Percentiles rank a stretch among this genome's conserved stretches.
Conservation (phyloP, 2,888 invertebrate species). For the Uloborus plumipes region DNA sequence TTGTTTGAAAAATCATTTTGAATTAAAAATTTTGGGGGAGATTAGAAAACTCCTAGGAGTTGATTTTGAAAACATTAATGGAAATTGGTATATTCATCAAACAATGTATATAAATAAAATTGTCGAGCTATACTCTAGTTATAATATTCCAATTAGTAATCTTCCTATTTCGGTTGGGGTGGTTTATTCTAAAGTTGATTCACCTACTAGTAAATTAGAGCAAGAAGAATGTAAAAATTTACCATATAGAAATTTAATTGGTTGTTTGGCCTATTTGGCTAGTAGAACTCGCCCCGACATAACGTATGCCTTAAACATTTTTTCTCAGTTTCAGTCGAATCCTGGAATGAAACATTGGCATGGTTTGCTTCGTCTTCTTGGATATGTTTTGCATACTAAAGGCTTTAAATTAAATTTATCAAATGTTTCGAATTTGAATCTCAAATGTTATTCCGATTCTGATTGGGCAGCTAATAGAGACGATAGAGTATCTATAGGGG, state of each 20-base stretch:
- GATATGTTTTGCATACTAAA: neutral
- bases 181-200: too few relatives aligned
- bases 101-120: too few relatives aligned
- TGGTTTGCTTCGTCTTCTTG: constrained; percentile 5
- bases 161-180: too few relatives aligned
- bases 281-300: neutral
- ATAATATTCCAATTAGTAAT: too few relatives aligned
- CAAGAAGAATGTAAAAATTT: neutral
- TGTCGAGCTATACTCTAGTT: too few relatives aligned
- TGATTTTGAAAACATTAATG: too few relatives aligned
- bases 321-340: constrained; percentile 8
- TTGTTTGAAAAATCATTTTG: too few relatives aligned
- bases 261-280: neutral
- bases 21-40: too few relatives aligned
- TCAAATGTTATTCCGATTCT: constrained; percentile 1
- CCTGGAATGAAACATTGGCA: constrained; percentile 17
- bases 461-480: constrained; percentile 21
- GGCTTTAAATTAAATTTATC: constrained; percentile 2
- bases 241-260: constrained; percentile 8
- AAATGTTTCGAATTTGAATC: neutral
- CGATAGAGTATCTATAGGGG: constrained; percentile 10
- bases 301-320: constrained; percentile 1
- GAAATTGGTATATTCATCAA: too few relatives aligned
- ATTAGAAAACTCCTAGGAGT: too few relatives aligned
- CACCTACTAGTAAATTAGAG: neutral